Conservation (phyloP, 2,797 vertebrate genomes). For the Molothrus ater region DNA sequence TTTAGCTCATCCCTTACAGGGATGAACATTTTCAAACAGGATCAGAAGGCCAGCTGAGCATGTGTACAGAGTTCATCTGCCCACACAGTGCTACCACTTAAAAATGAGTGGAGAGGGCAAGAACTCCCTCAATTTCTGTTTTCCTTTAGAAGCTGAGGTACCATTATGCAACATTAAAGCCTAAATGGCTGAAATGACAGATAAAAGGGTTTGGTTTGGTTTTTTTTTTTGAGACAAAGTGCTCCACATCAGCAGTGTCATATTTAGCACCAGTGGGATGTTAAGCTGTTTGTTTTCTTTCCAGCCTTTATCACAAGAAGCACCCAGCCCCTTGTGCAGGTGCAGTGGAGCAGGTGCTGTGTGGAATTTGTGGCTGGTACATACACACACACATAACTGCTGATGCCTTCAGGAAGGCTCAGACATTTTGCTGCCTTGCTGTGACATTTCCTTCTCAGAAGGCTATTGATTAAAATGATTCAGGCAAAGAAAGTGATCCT, state of each 20-base stretch:
- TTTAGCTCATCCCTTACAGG: background rate
- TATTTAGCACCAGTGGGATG: background rate
- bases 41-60: background rate
- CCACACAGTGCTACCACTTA: background rate
- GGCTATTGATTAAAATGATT: constrained; percentile 66
- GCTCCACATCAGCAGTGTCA: background rate
- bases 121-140: background rate
- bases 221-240: background rate
- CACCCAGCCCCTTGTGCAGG: background rate
- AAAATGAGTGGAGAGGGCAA: background rate
- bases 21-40: background rate
- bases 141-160: background rate
- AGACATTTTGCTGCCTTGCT: constrained; percentile 29
- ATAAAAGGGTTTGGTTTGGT: background rate
- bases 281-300: background rate
- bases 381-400: rapidly evolving
- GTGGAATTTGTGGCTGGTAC: background rate
- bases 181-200: background rate
- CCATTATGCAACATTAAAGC: background rate
- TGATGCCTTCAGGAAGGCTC: constrained; percentile 28
- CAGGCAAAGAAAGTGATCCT: constrained; percentile 54
- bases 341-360: rapidly evolving
- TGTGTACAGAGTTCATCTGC: background rate
- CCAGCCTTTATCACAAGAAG: background rate
- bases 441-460: constrained; percentile 57